A percentile compares a stretch with the other conserved stretches of the same genome.
phyloP scores from a whole-genome alignment of 2,797 vertebrate genomes.

The Adrianichthys oophorus region DNA sequence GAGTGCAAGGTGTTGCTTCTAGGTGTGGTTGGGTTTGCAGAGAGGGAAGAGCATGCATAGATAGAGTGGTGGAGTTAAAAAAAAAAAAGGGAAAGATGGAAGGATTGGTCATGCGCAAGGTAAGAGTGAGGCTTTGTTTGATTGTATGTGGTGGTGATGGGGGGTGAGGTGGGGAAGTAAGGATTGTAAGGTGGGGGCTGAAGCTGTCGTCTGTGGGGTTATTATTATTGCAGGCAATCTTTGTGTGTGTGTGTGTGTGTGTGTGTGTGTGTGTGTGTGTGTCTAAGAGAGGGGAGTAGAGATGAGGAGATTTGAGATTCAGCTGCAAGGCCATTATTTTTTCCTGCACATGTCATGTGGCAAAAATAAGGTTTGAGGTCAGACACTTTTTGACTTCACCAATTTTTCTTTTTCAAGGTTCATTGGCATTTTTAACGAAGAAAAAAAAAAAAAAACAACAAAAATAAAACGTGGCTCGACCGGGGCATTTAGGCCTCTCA shows the following conservation, averaged over 20 bases:
- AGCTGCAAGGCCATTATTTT: constrained; percentile 67
- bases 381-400: constrained; percentile 28
- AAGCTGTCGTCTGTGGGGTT: constrained; percentile 76
- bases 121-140: constrained; percentile 82
- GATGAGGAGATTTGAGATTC: constrained; percentile 73
- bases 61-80: constrained; percentile 58
- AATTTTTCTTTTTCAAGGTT: constrained; percentile 9
- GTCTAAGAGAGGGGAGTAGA: constrained; percentile 44
- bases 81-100: constrained; percentile 71
- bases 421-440: constrained; percentile 56
- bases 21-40: constrained; percentile 70
- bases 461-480: constrained; percentile 9
- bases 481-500: constrained; percentile 15
- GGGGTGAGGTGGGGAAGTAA: constrained; percentile 48
- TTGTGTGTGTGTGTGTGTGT: constrained; percentile 53
- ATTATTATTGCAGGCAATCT: constrained; percentile 79
- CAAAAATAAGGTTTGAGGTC: constrained; percentile 46
- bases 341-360: constrained; percentile 59
- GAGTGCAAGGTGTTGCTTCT: constrained; percentile 75
- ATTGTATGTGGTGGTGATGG: constrained; percentile 66
- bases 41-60: constrained; percentile 67
- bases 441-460: constrained; percentile 12
- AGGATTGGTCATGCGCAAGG: constrained; percentile 81
- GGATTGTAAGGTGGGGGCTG: constrained; percentile 64
- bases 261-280: constrained; percentile 32